Percentiles rank a stretch among this genome's conserved stretches.
Conservation (phyloP, 2,797 vertebrate genomes). For the Pogoniulus pusillus region DNA sequence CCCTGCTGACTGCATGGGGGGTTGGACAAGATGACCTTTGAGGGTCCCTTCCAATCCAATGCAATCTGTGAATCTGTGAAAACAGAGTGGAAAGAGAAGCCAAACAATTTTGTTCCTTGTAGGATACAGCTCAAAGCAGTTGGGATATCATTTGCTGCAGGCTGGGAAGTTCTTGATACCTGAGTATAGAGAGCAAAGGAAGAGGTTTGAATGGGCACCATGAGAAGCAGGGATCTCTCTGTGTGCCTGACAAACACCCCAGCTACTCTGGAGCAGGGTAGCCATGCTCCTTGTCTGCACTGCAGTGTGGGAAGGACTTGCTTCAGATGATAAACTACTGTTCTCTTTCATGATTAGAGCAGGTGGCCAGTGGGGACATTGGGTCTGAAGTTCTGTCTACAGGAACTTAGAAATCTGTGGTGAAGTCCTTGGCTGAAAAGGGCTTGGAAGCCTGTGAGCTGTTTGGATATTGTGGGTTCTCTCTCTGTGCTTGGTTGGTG, state of each 20-base stretch:
- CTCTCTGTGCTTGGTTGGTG: not conserved
- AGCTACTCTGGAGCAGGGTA: not conserved
- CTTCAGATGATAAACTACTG: not conserved
- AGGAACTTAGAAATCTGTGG: not conserved
- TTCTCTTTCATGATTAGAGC: not conserved
- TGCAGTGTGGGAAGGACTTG: not conserved
- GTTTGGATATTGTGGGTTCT: fast-evolving
- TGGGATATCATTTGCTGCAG: not conserved
- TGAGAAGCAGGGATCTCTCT: not conserved
- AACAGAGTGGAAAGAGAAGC: not conserved
- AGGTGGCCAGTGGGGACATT: fast-evolving
- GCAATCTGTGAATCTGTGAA: not conserved
- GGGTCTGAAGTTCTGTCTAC: not conserved
- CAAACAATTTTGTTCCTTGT: not conserved
- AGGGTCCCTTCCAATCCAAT: too few relatives aligned
- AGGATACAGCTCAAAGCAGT: not conserved
- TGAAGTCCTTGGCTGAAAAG: not conserved
- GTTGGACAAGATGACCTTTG: too few relatives aligned
- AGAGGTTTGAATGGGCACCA: not conserved
- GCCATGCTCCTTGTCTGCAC: not conserved
- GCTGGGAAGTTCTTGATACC: not conserved
- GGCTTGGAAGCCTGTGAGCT: not conserved
- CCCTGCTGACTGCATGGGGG: too few relatives aligned
- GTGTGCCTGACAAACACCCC: not conserved
- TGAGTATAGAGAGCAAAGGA: not conserved